Evolutionary conservation across 2,888 invertebrate species (phyloP), one percentile per base, ranked within the genome.

Genomic region (Ornithoptera priamus): DNA sequence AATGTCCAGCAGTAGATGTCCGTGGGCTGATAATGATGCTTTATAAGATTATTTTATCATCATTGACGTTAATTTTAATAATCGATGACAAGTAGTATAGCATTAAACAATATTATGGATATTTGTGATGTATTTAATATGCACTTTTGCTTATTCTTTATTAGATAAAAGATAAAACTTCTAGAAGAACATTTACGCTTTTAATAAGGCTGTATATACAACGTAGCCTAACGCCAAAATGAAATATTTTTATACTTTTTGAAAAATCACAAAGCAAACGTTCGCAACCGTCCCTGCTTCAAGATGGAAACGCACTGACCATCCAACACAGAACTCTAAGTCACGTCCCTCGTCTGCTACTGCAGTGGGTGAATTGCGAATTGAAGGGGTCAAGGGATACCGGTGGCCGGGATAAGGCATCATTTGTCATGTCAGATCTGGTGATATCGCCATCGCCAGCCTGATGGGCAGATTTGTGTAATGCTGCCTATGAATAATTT

Each of bases 391-490:
- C 85, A 75, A 15, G n/a, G 57, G 75, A 77, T 7, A 65, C 69
- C 83, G 87, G 89, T 76, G 68, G 65, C 71, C 63, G 74, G 75
- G 75, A 80, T 76, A 78, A 77, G 77, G 78, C 75, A 83, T 88
- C 86, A 89, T 92, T 91, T 88, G 88, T 91, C 90, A 87, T 84
- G 89, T 90, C 90, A 86, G 90, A 92, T 90, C 80, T 74, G 72
- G 84, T 76, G 91, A 91, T 90, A 89, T 75, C 76, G 75, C 80
- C 85, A 87, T 88, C 83, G 77, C 77, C 77, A 74, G 75, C 67
- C 76, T 87, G 90, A 90, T 86, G 90, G 89, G 85, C 88, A 79
- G 89, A 89, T 90, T 89, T 88, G 86, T 85, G 83, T 83, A 81
- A 85, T 84, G 77, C 80, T 76, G 79, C 81, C 86, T 86, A 88